Base-by-base conservation (phyloP, 2,797 vertebrate genomes). In the Pipistrellus nathusii region DNA sequence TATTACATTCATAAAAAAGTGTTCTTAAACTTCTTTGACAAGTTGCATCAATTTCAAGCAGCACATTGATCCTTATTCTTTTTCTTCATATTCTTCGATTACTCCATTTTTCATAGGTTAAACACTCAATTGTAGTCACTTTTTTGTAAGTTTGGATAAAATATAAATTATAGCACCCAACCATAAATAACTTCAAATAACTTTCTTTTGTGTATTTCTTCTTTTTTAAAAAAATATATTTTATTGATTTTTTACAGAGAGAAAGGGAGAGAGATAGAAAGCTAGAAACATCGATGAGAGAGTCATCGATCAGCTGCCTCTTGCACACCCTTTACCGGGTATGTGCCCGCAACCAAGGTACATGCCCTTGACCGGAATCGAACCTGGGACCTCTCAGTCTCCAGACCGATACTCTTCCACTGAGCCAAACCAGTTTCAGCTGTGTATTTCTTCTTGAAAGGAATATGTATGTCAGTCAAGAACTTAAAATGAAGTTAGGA, bases 31-130 rank as follows among this genome's bases (percentile, higher is more conserved):
- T 66, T 84, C 46, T 69, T 80, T 51, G 35, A 14, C 11, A 95
- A 69, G 20, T 55, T 77, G 25, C 51, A 46, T 82, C 78, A 71
- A 77, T 91, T 90, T 93, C 73, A 86, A 83, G 13, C 10, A 89
- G 57, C 25, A 88, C 46, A 23, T 7, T 51, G 35, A 68, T 73
- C 57, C 30, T 78, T 35, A 88, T 23, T 78, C 20, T n/a, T 59
- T 38, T 35, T 77, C n/a, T 44, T n/a, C 66, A 4, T 83, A 38
- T 93, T 72, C 11, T 57, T 71, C 71, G 0, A 88, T 55, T 72
- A 11, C 30, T 69, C 15, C 35, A n/a, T 46, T 83, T 72, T 75
- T 55, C 15, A 68, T 5, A 73, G 8, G 8, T 77, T 86, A 32
- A 62, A 4, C 13, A 57, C 5, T 51, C 66, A 72, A 68, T 38